A percentile compares a stretch with the other conserved stretches of the same genome.
Conservation (phyloP, 37 sponge, comb jelly and placozoan species). For the Crambe crambe region DNA sequence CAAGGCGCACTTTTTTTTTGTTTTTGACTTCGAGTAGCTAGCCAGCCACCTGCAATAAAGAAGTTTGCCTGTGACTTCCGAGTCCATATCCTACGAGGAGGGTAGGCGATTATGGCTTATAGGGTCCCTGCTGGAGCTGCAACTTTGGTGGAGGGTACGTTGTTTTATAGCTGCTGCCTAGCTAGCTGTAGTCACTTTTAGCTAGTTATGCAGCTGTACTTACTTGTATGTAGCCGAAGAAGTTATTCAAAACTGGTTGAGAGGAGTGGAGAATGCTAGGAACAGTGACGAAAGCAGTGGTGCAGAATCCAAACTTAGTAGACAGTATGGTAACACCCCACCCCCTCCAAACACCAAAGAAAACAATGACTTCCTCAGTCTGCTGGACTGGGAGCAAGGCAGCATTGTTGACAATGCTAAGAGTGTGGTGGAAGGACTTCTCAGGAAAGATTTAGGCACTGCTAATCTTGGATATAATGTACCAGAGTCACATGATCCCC, state of each 20-base stretch:
- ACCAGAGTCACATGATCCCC: constrained; percentile 30
- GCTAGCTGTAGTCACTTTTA: too few relatives aligned
- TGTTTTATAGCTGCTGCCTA: too few relatives aligned
- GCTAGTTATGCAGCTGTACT: too few relatives aligned
- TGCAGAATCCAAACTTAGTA: background rate
- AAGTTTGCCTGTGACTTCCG: too few relatives aligned
- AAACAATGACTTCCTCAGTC: background rate
- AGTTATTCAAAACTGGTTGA: constrained; percentile 40
- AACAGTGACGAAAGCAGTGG: background rate
- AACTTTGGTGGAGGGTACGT: too few relatives aligned
- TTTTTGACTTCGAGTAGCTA: too few relatives aligned
- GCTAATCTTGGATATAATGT: background rate
- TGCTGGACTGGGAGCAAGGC: constrained; percentile 44
- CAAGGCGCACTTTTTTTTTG: too few relatives aligned
- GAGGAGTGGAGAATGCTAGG: background rate
- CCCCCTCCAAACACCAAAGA: background rate
- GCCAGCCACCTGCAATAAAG: too few relatives aligned
- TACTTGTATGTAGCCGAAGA: too few relatives aligned
- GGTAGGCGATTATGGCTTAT: too few relatives aligned
- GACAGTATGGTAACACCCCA: background rate
- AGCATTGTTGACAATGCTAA: constrained; percentile 21
- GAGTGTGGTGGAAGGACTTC: constrained; percentile 31
- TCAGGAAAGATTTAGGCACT: constrained; percentile 3
- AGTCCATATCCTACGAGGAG: too few relatives aligned
- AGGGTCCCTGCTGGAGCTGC: too few relatives aligned